These are phyloP conservation scores for Criorhina ranunculi DNA, from an alignment of 2,888 invertebrate species.

Conservation along the genomic window DNA sequence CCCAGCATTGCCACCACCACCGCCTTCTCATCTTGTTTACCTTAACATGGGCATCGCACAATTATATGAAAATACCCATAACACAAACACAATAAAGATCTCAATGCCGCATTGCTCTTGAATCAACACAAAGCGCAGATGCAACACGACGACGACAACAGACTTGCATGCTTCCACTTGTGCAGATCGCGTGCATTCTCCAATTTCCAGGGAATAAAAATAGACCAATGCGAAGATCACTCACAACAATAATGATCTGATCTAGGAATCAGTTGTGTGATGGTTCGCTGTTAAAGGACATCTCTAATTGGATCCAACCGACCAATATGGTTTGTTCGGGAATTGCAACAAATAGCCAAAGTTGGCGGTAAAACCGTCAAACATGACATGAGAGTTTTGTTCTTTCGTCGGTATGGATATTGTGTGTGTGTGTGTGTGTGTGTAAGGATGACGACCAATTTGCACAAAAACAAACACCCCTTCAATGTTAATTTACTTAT, in stretches of 20 bases:
- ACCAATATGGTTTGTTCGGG: slow-evolving; percentile 57
- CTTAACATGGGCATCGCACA: slow-evolving; percentile 71
- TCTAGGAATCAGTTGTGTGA: slow-evolving; percentile 17
- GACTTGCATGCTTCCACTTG: slow-evolving; percentile 50
- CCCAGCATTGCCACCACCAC: slow-evolving; percentile 48
- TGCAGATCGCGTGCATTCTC: slow-evolving; percentile 73
- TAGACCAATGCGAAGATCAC: slow-evolving; percentile 64
- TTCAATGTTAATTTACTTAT: slow-evolving; percentile 55
- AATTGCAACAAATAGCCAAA: slow-evolving; percentile 65
- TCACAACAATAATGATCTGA: slow-evolving; percentile 46
- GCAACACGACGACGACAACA: slow-evolving; percentile 11
- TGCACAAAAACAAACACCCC: slow-evolving; percentile 9
- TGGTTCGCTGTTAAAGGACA: slow-evolving; percentile 67
- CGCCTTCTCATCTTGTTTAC: slow-evolving; percentile 57
- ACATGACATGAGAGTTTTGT: slow-evolving; percentile 40
- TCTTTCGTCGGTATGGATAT: background rate
- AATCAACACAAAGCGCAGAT: slow-evolving; percentile 49
- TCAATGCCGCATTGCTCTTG: slow-evolving; percentile 72
- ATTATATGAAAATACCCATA: slow-evolving; percentile 68
- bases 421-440: background rate
- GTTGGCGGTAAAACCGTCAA: slow-evolving; percentile 35
- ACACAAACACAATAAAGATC: slow-evolving; percentile 70
- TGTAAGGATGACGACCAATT: slow-evolving; percentile 13
- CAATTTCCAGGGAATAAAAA: slow-evolving; percentile 65
- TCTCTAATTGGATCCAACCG: slow-evolving; percentile 70